A percentile compares a stretch with the other conserved stretches of the same genome.
Evolutionary conservation across 2,888 invertebrate genomes (phyloP).

Genomic region (Myopa tessellatipennis): DNA sequence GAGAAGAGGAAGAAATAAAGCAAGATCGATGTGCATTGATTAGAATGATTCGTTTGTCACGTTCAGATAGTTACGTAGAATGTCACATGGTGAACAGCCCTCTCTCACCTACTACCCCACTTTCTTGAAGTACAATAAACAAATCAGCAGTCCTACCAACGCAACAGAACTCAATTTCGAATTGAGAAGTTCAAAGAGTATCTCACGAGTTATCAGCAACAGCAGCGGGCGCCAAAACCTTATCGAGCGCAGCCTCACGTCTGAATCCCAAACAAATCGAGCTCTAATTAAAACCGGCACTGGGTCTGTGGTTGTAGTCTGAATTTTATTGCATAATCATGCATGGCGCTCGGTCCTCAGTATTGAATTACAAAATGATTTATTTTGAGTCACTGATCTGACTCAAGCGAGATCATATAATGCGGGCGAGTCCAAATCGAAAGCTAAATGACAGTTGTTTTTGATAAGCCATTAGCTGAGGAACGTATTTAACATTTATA

Average conservation of each 20-base stretch:
- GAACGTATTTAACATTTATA: background rate
- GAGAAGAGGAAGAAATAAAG: too few relatives aligned
- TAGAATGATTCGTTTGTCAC: too few relatives aligned
- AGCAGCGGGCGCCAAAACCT: slow-evolving; percentile 8
- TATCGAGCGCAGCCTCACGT: background rate
- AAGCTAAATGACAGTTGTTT: slow-evolving; percentile 8
- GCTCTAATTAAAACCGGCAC: slow-evolving; percentile 4
- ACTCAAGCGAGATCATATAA: background rate
- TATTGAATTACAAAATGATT: slow-evolving; percentile 4
- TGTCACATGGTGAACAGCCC: background rate
- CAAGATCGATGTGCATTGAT: too few relatives aligned
- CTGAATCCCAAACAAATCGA: slow-evolving; percentile 1
- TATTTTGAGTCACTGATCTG: slow-evolving; percentile 2
- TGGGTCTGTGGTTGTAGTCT: background rate
- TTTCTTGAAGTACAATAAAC: background rate
- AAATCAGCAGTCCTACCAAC: background rate
- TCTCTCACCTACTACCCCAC: background rate
- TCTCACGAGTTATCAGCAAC: slow-evolving; percentile 13
- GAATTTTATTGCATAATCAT: background rate
- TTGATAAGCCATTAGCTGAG: background rate
- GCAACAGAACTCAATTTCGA: background rate
- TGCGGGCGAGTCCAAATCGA: slow-evolving; percentile 5
- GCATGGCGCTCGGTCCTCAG: background rate
- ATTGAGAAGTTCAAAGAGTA: slow-evolving; percentile 16
- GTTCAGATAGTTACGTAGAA: too few relatives aligned